Evolutionary conservation across 2,888 invertebrate species (phyloP).

Genomic region (Macrophya annulata): DNA sequence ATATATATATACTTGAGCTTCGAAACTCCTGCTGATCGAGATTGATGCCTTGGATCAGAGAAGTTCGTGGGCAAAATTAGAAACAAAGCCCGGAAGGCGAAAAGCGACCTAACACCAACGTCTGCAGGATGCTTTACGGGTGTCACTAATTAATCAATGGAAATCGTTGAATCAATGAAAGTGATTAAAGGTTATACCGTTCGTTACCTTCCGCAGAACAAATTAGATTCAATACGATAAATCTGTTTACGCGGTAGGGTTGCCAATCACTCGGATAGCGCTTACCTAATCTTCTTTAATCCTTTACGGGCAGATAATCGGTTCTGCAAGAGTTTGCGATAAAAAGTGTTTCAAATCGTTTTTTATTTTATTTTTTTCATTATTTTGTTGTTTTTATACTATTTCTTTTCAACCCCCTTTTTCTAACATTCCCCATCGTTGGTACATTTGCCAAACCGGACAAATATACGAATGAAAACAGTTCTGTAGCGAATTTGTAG

Average conservation of each 20-base stretch:
- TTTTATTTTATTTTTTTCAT: not conserved
- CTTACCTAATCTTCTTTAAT: constrained; percentile 46
- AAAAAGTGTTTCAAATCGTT: not conserved
- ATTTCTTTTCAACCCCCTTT: not conserved
- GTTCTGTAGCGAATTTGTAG: not conserved
- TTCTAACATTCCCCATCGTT: not conserved
- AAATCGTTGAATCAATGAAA: constrained; percentile 49
- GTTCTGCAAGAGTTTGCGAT: not conserved
- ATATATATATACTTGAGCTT: constrained; percentile 36
- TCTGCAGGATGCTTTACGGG: constrained; percentile 39
- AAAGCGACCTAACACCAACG: constrained; percentile 8
- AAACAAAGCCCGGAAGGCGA: constrained; percentile 55
- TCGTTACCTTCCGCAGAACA: constrained; percentile 51
- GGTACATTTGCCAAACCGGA: not conserved
- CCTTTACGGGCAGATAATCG: constrained; percentile 37
- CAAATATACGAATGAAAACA: not conserved
- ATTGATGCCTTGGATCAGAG: constrained; percentile 50
- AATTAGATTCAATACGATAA: constrained; percentile 55
- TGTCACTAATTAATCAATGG: constrained; percentile 54
- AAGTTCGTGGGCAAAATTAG: constrained; percentile 56
- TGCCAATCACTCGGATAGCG: constrained; percentile 43
- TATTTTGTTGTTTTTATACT: too few species aligned
- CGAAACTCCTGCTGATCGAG: constrained; percentile 52
- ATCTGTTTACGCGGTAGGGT: constrained; percentile 52
- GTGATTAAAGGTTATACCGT: constrained; percentile 53